These are phyloP conservation scores for Ctenochaetus hawaiiensis DNA, from an alignment of 2,797 vertebrate species.

Conservation along the genomic window DNA sequence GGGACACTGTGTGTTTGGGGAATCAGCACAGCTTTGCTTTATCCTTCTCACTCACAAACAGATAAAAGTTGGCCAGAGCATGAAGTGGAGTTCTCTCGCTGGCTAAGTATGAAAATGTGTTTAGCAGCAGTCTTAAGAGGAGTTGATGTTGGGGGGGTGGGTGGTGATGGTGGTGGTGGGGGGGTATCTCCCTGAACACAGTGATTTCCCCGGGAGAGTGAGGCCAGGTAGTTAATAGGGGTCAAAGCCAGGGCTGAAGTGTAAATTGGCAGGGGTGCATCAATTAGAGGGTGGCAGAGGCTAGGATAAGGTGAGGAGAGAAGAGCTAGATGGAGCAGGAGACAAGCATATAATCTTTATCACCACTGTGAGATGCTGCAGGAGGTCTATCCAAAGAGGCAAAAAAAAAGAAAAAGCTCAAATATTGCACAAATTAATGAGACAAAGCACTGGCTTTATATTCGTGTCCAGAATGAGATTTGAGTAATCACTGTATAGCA, in stretches of 20 bases:
- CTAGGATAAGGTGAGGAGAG: constrained; percentile 84
- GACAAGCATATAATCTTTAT: constrained; percentile 84
- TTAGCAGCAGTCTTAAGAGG: constrained; percentile 80
- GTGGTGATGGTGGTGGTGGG: constrained; percentile 51
- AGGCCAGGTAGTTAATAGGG: constrained; percentile 89
- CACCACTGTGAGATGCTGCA: constrained; percentile 67
- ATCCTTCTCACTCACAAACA: constrained; percentile 63
- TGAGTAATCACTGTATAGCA: constrained; percentile 34
- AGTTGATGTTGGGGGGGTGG: constrained; percentile 75
- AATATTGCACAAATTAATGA: constrained; percentile 72
- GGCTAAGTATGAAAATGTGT: constrained; percentile 79
- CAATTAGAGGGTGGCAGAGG: constrained; percentile 88
- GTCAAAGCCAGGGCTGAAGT: constrained; percentile 88
- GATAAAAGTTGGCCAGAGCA: constrained; percentile 73
- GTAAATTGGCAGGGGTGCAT: constrained; percentile 90
- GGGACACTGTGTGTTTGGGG: constrained; percentile 33
- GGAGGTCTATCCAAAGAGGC: constrained; percentile 43
- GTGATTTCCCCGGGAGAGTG: constrained; percentile 85
- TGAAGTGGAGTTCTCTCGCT: constrained; percentile 59
- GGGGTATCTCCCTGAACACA: constrained; percentile 82
- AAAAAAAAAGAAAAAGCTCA: constrained; percentile 23
- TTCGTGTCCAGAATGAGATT: constrained; percentile 59
- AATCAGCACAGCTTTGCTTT: constrained; percentile 47
- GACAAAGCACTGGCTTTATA: constrained; percentile 61
- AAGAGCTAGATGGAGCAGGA: constrained; percentile 76